Conservation (phyloP, 2,113 vertebrate species). For the Gymnogyps californianus region DNA sequence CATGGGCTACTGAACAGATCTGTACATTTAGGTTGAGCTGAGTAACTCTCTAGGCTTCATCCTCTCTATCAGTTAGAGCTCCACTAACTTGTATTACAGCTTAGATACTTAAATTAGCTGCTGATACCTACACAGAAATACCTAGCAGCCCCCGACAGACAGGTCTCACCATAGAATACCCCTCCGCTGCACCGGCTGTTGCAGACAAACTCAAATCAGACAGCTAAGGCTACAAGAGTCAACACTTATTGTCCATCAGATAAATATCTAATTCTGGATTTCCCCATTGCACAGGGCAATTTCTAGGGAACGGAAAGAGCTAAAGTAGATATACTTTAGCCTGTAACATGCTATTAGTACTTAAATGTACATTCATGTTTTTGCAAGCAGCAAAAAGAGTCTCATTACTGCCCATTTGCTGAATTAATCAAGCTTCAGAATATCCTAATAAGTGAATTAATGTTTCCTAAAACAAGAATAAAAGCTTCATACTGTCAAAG, state of each 20-base stretch:
- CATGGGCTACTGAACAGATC: neutral
- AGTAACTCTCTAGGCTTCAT: neutral
- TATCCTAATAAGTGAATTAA: slow-evolving; percentile 34
- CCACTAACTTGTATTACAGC: neutral
- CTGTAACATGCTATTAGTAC: neutral
- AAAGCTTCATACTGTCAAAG: slow-evolving; percentile 11
- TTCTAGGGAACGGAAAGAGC: neutral
- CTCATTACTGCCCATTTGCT: slow-evolving; percentile 20
- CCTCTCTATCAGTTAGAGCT: neutral
- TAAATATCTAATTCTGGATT: neutral
- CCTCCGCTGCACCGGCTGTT: neutral
- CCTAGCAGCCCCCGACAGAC: accelerated
- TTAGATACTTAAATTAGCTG: neutral
- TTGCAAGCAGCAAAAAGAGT: neutral
- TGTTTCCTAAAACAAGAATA: slow-evolving; percentile 29
- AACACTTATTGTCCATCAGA: neutral
- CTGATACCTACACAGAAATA: neutral
- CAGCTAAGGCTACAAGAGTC: neutral
- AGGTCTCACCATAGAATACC: neutral
- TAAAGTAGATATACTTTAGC: neutral
- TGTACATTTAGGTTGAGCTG: neutral
- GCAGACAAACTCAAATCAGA: neutral
- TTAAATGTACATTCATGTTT: neutral
- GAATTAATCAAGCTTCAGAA: slow-evolving; percentile 41
- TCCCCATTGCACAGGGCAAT: neutral